phyloP scores from a whole-genome alignment of 2,797 vertebrate genomes.

The Myiotriccus ornatus region DNA sequence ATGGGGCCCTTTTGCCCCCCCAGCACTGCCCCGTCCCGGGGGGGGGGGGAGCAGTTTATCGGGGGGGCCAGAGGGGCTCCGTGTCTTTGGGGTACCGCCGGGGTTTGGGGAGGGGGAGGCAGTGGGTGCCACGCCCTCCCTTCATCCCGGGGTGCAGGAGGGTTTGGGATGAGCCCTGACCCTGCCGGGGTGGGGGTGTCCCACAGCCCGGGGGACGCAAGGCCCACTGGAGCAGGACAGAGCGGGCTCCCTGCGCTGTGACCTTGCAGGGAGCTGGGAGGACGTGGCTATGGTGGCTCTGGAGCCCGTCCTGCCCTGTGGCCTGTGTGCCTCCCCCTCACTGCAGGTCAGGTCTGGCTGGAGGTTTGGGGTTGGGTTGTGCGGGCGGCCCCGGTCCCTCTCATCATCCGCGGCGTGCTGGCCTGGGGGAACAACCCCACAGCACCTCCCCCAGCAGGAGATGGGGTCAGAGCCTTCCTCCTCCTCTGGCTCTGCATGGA shows the following conservation, averaged over 20 bases:
- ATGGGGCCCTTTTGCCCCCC: neutral
- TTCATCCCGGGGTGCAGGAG: accelerated
- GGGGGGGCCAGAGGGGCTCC: neutral
- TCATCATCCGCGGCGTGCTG: neutral
- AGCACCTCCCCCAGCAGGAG: neutral
- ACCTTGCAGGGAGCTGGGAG: neutral
- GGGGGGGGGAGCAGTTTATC: neutral
- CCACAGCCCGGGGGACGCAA: accelerated
- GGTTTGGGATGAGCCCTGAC: neutral
- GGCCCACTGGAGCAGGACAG: neutral
- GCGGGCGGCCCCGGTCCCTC: accelerated
- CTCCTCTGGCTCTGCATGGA: neutral
- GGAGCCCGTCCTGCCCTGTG: neutral
- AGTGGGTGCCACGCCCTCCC: accelerated
- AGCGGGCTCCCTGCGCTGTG: neutral
- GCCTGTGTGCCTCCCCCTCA: neutral
- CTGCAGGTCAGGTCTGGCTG: neutral
- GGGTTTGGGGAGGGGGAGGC: neutral
- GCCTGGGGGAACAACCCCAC: neutral
- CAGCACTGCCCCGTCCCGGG: accelerated
- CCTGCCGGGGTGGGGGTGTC: neutral
- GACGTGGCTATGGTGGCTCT: neutral
- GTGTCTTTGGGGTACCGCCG: accelerated
- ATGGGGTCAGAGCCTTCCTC: neutral
- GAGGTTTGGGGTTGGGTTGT: neutral